These are phyloP conservation scores for Pteropus alecto DNA, from an alignment of 2,113 vertebrate species.

Conservation along the genomic window DNA sequence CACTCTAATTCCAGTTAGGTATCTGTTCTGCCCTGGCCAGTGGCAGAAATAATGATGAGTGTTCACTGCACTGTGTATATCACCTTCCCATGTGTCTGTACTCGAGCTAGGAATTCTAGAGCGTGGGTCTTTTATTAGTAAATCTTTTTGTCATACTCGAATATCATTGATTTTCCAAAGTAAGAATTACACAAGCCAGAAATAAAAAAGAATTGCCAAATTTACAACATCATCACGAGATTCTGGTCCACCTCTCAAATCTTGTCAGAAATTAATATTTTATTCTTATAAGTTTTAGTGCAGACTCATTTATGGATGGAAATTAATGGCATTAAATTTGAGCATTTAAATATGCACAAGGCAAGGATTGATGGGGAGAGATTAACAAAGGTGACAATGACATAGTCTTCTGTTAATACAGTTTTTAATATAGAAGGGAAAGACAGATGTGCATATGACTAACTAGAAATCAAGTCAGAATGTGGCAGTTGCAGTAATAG, in stretches of 20 bases:
- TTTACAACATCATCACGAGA: background rate
- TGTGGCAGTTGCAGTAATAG: background rate
- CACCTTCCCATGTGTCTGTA: background rate
- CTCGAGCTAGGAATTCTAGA: background rate
- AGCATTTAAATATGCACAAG: background rate
- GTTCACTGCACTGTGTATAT: background rate
- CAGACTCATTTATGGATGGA: background rate
- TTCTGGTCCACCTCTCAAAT: background rate
- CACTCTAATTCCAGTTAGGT: background rate
- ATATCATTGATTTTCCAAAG: background rate
- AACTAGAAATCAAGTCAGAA: background rate
- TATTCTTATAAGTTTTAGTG: background rate
- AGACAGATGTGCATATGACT: background rate
- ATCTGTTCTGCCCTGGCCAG: background rate
- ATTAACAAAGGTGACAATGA: background rate
- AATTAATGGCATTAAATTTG: background rate
- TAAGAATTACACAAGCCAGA: background rate
- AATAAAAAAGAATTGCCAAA: background rate
- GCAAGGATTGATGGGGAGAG: background rate
- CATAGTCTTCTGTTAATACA: background rate
- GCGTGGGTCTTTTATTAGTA: background rate
- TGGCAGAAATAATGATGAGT: background rate
- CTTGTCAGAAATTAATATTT: background rate
- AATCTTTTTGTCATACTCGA: background rate
- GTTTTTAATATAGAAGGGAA: background rate